Evolutionary conservation across 2,797 vertebrate genomes (phyloP), one percentile per base, ranked within the genome.

Genomic region (Pantherophis alleghaniensis): DNA sequence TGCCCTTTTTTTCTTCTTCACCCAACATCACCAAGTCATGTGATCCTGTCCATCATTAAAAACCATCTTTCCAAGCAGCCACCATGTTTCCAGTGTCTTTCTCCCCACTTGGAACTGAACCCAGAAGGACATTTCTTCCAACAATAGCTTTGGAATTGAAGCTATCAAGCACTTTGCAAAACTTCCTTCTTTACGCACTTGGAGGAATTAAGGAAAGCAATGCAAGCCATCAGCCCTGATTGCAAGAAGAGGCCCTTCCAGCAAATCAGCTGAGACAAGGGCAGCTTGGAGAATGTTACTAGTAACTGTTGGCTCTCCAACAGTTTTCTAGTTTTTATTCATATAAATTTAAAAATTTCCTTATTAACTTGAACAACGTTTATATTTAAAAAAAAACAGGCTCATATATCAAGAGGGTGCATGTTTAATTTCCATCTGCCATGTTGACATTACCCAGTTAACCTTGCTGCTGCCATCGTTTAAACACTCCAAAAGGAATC

Each of bases 361-460:
- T 69, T 93, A 90, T 90, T 90, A 93, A 37, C 90, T 93, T 91
- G 37, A 55, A 88, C 9, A 96, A 95, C 94, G 79, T 94, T 94
- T 92, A 92, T 88, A 66, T 66, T 1, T 1, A 97, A 97, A 96
- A 93, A 95, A 97, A 97, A 93, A 94, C 0, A 1, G 93, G 92
- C 94, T 95, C 95, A 95, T 96, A 95, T 96, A 96, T 96, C 96
- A 97, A 95, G 94, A 93, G 96, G 93, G 95, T 95, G 95, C 59
- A 92, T 95, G 92, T 95, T 97, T 96, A 96, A 96, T 96, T 97
- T 97, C 94, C 96, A 95, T 92, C 91, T 89, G 60, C 91, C 69
- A 6, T 90, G 95, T 91, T 97, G 96, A 96, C 95, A 94, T 96
- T 97, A 93, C 92, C 93, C 92, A 32, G 90, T 56, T 94, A 96